These are phyloP conservation scores for Tineola bisselliella DNA, from an alignment of 2,888 invertebrate species.

Conservation along the genomic window DNA sequence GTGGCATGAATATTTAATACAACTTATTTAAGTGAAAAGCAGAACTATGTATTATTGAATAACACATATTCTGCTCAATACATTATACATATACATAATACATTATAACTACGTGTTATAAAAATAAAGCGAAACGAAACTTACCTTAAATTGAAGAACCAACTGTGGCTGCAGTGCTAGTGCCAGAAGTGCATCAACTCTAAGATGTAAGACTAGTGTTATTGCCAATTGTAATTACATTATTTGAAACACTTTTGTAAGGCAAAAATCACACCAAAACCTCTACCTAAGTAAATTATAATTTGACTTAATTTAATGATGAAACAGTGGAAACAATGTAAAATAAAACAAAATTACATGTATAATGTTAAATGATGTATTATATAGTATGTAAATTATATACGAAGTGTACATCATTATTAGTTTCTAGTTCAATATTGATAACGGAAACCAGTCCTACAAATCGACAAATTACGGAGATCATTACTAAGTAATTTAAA, in stretches of 20 bases:
- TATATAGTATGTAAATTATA: conserved; percentile 32
- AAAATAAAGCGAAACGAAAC: conserved; percentile 1
- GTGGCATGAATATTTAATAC: too few relatives aligned
- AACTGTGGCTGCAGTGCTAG: neutral
- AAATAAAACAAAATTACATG: neutral
- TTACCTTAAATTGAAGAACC: neutral
- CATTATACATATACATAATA: neutral
- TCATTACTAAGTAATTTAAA: neutral
- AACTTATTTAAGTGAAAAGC: too few relatives aligned
- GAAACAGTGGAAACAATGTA: neutral
- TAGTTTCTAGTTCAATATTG: too few relatives aligned
- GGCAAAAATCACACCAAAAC: neutral
- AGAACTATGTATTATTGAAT: too few relatives aligned
- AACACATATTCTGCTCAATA: too few relatives aligned
- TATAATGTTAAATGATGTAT: conserved; percentile 32
- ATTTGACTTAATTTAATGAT: too few relatives aligned
- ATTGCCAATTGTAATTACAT: neutral
- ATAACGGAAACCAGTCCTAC: neutral
- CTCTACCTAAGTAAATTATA: neutral
- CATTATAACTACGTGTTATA: conserved; percentile 1
- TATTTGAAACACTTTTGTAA: neutral
- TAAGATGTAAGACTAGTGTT: neutral
- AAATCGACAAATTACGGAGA: neutral
- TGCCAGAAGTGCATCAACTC: conserved; percentile 1
- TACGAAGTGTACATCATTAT: neutral